These are phyloP conservation scores for Exocentrus adspersus DNA, from an alignment of 2,888 invertebrate genomes.

Conservation along the genomic window DNA sequence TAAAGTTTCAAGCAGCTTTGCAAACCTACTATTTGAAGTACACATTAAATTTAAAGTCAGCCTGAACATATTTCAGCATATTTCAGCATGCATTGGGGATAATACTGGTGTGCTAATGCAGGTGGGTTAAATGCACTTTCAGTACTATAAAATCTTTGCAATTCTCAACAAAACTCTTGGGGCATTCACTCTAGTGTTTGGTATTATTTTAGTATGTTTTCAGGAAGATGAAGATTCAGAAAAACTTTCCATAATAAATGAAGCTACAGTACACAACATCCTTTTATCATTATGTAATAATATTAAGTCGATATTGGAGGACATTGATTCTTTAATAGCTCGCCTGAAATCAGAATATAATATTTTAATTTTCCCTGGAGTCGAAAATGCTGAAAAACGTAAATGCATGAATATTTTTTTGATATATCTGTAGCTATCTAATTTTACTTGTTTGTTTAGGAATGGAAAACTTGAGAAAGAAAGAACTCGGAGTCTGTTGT, in stretches of 20 bases:
- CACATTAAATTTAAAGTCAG: conserved; percentile 59
- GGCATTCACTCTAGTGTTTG: too few relatives aligned
- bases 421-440: background rate
- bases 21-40: conserved; percentile 58
- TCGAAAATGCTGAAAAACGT: conserved; percentile 55
- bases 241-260: conserved; percentile 60
- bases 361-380: conserved; percentile 54
- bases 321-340: conserved; percentile 61
- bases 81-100: conserved; percentile 62
- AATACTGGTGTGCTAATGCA: conserved; percentile 63
- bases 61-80: conserved; percentile 60
- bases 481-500: conserved; percentile 69
- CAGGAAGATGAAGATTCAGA: conserved; percentile 53
- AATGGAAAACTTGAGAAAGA: conserved; percentile 64
- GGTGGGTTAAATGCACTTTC: conserved; percentile 58
- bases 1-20: conserved; percentile 55
- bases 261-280: conserved; percentile 56
- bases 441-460: conserved; percentile 52
- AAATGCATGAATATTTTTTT: conserved; percentile 38
- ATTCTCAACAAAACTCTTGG: too few relatives aligned
- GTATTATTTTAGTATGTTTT: too few relatives aligned
- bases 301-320: conserved; percentile 61
- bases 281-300: conserved; percentile 59
- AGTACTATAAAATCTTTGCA: too few relatives aligned
- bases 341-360: conserved; percentile 60